Conservation (phyloP, 2,888 invertebrate species). For the Chrysolina haemoptera region DNA sequence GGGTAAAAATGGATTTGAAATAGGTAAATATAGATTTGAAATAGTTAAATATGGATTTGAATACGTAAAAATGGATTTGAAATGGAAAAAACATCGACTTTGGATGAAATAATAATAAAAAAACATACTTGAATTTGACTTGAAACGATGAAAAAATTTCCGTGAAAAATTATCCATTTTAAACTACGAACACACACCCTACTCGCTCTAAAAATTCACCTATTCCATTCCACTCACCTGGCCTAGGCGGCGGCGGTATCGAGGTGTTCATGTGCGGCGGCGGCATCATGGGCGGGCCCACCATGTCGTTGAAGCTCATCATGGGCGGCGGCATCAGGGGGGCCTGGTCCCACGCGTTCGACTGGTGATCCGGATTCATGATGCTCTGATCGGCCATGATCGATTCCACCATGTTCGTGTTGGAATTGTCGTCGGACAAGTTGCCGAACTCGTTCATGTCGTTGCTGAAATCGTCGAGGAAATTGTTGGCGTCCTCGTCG, state of each 20-base stretch:
- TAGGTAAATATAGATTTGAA: no score
- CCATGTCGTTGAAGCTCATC: conserved; percentile 48
- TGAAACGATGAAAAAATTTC: no score
- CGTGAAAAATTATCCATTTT: no score
- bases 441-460: conserved; percentile 61
- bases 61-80: no score
- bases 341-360: conserved; percentile 42
- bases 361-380: background rate
- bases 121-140: no score
- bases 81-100: no score
- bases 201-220: background rate
- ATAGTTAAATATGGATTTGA: no score
- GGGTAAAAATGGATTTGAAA: no score
- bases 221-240: conserved; percentile 1
- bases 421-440: conserved; percentile 44
- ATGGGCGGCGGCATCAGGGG: conserved; percentile 46
- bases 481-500: conserved; percentile 65
- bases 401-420: conserved; percentile 5
- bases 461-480: conserved; percentile 64
- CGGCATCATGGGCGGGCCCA: conserved; percentile 44
- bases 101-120: no score
- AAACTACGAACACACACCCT: no score
- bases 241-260: conserved; percentile 43
- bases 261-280: conserved; percentile 40
- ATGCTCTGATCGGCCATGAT: conserved; percentile 12